phyloP scores from a whole-genome alignment of 2,797 vertebrate genomes.

The Eulemur rubriventer region DNA sequence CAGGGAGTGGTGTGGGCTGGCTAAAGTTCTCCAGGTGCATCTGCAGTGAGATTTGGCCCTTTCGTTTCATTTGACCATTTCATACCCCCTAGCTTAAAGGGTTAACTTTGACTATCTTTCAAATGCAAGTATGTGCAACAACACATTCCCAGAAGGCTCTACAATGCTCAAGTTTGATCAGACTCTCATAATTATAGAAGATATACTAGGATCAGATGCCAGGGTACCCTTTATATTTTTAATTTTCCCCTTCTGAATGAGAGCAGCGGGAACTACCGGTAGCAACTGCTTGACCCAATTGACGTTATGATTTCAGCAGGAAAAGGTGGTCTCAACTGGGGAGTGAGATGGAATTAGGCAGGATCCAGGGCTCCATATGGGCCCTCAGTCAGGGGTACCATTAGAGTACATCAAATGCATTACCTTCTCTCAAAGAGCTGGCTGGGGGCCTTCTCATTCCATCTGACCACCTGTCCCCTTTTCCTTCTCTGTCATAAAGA shows the following conservation, averaged over 20 bases:
- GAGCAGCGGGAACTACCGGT: neutral
- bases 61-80: neutral
- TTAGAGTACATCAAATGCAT: constrained; percentile 67
- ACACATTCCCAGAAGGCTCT: neutral
- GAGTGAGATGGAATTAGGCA: constrained; percentile 21
- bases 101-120: neutral
- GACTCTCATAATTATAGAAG: neutral
- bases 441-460: constrained; percentile 78
- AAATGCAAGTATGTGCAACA: neutral
- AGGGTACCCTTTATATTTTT: neutral
- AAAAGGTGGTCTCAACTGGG: constrained; percentile 40
- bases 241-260: constrained; percentile 7
- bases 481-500: constrained; percentile 79
- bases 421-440: constrained; percentile 70
- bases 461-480: constrained; percentile 84
- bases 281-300: constrained; percentile 55
- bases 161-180: neutral
- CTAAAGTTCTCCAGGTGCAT: neutral
- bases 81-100: neutral
- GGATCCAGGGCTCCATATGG: constrained; percentile 69
- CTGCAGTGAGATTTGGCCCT: neutral
- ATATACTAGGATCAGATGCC: neutral
- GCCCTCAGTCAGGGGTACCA: constrained; percentile 61
- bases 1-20: neutral
- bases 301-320: neutral